phyloP scores from a whole-genome alignment of 2,888 invertebrate genomes.

The Globia sparganii region DNA sequence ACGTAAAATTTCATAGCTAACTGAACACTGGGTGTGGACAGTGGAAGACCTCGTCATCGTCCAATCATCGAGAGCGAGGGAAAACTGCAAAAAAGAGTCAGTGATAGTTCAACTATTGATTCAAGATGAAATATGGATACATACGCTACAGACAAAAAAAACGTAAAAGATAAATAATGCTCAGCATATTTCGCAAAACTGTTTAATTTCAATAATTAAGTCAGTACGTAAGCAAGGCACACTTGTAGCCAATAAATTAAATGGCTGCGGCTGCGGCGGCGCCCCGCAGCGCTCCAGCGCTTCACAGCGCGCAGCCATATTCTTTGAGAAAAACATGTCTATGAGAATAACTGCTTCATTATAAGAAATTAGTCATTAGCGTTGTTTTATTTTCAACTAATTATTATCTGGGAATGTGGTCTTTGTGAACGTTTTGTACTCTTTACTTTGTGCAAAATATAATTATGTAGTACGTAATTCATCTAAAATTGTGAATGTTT shows the following conservation, averaged over 20 bases:
- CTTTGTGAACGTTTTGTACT: constrained; percentile 4
- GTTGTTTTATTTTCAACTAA: constrained; percentile 42
- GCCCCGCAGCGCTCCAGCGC: constrained; percentile 33
- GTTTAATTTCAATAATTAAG: constrained; percentile 54
- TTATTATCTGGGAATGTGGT: constrained; percentile 24
- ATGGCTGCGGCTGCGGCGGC: constrained; percentile 27
- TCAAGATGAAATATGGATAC: neutral
- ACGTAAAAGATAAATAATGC: constrained; percentile 9
- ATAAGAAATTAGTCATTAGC: constrained; percentile 30
- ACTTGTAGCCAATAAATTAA: constrained; percentile 52
- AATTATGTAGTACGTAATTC: neutral
- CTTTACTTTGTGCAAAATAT: neutral
- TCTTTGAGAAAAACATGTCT: constrained; percentile 46
- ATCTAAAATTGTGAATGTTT: neutral
- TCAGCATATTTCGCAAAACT: constrained; percentile 23
- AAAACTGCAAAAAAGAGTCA: neutral
- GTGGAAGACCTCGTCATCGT: neutral
- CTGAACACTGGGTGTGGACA: neutral
- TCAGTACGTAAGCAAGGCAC: constrained; percentile 27
- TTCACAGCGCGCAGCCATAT: constrained; percentile 17
- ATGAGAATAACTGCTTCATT: constrained; percentile 32
- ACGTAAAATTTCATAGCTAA: neutral
- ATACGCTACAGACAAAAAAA: neutral
- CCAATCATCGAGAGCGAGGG: too few species aligned
- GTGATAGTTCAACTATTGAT: neutral